Evolutionary conservation across 2,113 vertebrate genomes (phyloP).

Genomic region (Brachyhypopomus occidentalis): DNA sequence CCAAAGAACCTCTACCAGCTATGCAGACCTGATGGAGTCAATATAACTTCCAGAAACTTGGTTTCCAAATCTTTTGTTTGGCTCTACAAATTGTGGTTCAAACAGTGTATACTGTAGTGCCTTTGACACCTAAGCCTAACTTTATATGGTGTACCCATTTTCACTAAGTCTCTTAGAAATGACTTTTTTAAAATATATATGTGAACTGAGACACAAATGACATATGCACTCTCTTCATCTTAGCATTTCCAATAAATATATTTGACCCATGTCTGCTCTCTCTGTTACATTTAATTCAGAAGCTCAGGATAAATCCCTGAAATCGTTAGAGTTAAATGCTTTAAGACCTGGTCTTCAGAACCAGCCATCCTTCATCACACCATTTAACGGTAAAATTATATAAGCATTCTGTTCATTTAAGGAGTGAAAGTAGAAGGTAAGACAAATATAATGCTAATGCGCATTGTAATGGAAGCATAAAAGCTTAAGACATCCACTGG

Average conservation of each 20-base stretch:
- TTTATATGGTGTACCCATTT: neutral
- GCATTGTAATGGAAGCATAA: neutral
- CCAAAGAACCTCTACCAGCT: neutral
- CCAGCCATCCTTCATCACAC: slow-evolving; percentile 19
- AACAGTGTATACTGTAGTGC: neutral
- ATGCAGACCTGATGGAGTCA: neutral
- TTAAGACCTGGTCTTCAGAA: slow-evolving; percentile 18
- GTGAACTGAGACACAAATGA: slow-evolving; percentile 17
- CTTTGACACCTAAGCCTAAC: neutral
- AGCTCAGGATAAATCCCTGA: slow-evolving; percentile 16
- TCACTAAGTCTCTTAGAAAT: slow-evolving; percentile 3
- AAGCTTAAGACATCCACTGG: too few relatives aligned
- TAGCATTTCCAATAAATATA: slow-evolving; percentile 3
- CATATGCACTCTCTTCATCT: neutral
- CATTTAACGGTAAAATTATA: neutral
- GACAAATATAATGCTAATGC: neutral
- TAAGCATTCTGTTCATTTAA: neutral
- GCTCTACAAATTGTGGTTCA: neutral
- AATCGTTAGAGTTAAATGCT: slow-evolving; percentile 30
- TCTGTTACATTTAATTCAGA: slow-evolving; percentile 40
- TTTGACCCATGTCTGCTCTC: slow-evolving; percentile 15
- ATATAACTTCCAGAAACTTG: neutral
- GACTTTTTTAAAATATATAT: neutral
- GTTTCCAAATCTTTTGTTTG: neutral
- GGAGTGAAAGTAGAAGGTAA: neutral